These are phyloP conservation scores for Tiphia femorata DNA, from an alignment of 2,888 invertebrate species.

Conservation along the genomic window DNA sequence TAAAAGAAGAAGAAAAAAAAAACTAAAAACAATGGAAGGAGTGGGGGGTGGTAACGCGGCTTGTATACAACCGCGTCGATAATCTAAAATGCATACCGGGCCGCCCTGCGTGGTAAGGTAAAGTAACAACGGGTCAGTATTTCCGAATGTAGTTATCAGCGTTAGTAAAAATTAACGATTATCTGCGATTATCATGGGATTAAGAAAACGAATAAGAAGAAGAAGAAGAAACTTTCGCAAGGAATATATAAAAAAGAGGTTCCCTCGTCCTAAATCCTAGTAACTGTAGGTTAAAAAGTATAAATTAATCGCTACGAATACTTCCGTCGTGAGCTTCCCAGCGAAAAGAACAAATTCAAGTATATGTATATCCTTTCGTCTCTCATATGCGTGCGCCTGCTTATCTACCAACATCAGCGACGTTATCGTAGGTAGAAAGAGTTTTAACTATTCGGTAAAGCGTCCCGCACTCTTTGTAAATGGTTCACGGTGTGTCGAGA, in stretches of 20 bases:
- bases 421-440: slow-evolving; percentile 55
- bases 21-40: slow-evolving; percentile 8
- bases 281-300: slow-evolving; percentile 37
- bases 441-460: slow-evolving; percentile 61
- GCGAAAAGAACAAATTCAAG: too few relatives aligned
- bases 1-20: slow-evolving; percentile 30
- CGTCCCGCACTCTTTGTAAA: slow-evolving; percentile 64
- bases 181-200: slow-evolving; percentile 27
- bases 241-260: slow-evolving; percentile 45
- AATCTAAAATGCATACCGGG: slow-evolving; percentile 28
- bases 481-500: slow-evolving; percentile 52
- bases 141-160: slow-evolving; percentile 11
- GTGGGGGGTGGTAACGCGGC: too few relatives aligned
- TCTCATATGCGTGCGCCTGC: slow-evolving; percentile 30
- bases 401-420: slow-evolving; percentile 32
- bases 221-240: slow-evolving; percentile 29
- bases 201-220: slow-evolving; percentile 37
- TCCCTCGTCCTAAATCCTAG: slow-evolving; percentile 42
- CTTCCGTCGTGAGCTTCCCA: slow-evolving; percentile 22
- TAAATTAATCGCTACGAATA: slow-evolving; percentile 45
- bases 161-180: slow-evolving; percentile 21
- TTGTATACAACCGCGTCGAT: not conserved
- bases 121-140: slow-evolving; percentile 16
- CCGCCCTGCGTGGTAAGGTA: slow-evolving; percentile 35
- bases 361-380: too few relatives aligned